Conservation (phyloP, 1,140 invertebrate genomes). For the Hesperophylax magnus region DNA sequence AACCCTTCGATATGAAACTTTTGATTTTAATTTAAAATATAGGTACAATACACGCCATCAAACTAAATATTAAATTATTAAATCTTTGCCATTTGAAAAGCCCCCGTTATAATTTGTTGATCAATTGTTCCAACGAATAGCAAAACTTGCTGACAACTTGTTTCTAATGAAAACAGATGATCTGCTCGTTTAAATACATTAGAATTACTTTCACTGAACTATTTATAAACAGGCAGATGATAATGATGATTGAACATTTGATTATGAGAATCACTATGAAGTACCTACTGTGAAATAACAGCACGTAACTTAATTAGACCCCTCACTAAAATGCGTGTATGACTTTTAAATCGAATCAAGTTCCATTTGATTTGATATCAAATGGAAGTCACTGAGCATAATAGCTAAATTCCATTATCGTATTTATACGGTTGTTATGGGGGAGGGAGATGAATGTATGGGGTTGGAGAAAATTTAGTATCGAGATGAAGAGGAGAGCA, state of each 20-base stretch:
- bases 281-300: constrained; percentile 38
- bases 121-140: background rate
- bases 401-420: constrained; percentile 55
- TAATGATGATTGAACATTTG: constrained; percentile 53
- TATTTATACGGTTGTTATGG: constrained; percentile 46
- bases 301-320: constrained; percentile 41
- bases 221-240: background rate
- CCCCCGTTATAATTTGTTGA: too few species aligned
- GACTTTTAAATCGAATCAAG: constrained; percentile 57
- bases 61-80: too few species aligned
- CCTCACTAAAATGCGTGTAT: constrained; percentile 46
- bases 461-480: background rate
- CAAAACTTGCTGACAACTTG: background rate
- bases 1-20: too few species aligned
- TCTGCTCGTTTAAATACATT: background rate
- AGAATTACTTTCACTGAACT: constrained; percentile 2
- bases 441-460: constrained; percentile 25
- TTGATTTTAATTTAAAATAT: too few species aligned
- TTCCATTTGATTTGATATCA: constrained; percentile 51
- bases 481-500: background rate
- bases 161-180: constrained; percentile 1
- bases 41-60: too few species aligned
- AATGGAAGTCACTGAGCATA: constrained; percentile 50
- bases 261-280: constrained; percentile 47
- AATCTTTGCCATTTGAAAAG: too few species aligned